A percentile compares a stretch with the other conserved stretches of the same genome.
Evolutionary conservation across 2,113 vertebrate species (phyloP).

Genomic region (Perca fluviatilis): DNA sequence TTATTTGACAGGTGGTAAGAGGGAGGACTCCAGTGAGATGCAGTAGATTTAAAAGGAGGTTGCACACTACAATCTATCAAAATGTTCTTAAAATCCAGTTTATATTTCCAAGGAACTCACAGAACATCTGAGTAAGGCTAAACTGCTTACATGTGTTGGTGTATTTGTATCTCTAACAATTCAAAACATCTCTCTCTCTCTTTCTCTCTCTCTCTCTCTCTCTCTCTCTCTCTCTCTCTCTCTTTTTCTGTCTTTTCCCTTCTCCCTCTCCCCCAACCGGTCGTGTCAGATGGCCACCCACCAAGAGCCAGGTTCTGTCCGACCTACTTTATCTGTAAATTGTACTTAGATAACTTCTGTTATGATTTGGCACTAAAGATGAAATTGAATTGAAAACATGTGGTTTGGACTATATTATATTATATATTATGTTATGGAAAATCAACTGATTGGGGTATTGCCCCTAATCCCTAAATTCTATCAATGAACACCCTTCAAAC

Average conservation of each 20-base stretch:
- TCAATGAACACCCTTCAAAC: slow-evolving; percentile 43
- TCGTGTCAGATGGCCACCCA: no score
- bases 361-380: no score
- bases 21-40: not conserved
- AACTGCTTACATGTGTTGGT: not conserved
- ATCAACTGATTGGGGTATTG: slow-evolving; percentile 26
- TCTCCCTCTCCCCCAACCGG: no score
- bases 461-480: slow-evolving; percentile 33
- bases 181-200: no score
- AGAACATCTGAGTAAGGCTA: not conserved
- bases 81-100: not conserved
- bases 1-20: not conserved
- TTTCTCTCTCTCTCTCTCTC: no score
- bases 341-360: no score
- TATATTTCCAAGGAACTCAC: not conserved
- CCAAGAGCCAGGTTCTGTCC: no score
- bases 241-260: no score
- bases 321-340: no score
- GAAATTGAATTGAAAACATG: no score
- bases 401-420: no score
- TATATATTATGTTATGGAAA: slow-evolving; percentile 4
- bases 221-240: not conserved
- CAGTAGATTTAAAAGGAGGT: not conserved
- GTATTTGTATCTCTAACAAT: not conserved
- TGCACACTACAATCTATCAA: not conserved